These are phyloP conservation scores for Drosophila nigromelanica DNA, from an alignment of 1,140 invertebrate species.

Conservation along the genomic window DNA sequence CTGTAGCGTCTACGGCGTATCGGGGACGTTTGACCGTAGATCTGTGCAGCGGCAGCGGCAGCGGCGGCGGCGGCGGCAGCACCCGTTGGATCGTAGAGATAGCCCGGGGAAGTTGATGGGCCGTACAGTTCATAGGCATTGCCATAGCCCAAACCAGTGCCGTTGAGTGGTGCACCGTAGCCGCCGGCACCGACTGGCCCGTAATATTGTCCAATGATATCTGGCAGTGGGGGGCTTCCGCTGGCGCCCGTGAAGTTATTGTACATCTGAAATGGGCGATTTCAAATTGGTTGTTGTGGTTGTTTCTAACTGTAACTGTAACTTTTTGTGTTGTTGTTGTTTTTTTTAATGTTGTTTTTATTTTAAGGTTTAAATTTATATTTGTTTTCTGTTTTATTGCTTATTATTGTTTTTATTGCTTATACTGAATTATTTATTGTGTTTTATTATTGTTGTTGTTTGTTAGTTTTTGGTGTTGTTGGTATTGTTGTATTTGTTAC, in stretches of 20 bases:
- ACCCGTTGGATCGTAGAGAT: slow-evolving; percentile 52
- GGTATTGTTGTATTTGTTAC: slow-evolving; percentile 8
- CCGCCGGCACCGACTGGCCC: slow-evolving; percentile 24
- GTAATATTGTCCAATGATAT: slow-evolving; percentile 83
- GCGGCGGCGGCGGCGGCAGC: slow-evolving; percentile 54
- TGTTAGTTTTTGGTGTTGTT: not conserved
- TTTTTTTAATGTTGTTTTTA: slow-evolving; percentile 40
- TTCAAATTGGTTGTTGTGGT: slow-evolving; percentile 72
- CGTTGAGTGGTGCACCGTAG: slow-evolving; percentile 28
- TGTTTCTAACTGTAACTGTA: slow-evolving; percentile 62
- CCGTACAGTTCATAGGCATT: slow-evolving; percentile 68
- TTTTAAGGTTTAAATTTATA: slow-evolving; percentile 11
- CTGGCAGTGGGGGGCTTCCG: slow-evolving; percentile 82
- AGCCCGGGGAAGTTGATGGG: slow-evolving; percentile 47
- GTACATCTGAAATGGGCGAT: slow-evolving; percentile 84
- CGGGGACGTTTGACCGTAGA: slow-evolving; percentile 69
- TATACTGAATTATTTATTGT: slow-evolving; percentile 22
- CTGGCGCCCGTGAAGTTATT: slow-evolving; percentile 73
- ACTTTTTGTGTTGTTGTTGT: slow-evolving; percentile 53
- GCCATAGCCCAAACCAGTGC: slow-evolving; percentile 48
- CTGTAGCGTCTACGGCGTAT: slow-evolving; percentile 81
- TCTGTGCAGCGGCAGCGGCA: slow-evolving; percentile 53
- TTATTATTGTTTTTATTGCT: slow-evolving; percentile 13
- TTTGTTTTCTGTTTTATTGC: slow-evolving; percentile 14
- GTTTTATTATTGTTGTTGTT: slow-evolving; percentile 26